Evolutionary conservation across 2,888 invertebrate species (phyloP), one percentile per base, ranked within the genome.

Genomic region (Tineola bisselliella): DNA sequence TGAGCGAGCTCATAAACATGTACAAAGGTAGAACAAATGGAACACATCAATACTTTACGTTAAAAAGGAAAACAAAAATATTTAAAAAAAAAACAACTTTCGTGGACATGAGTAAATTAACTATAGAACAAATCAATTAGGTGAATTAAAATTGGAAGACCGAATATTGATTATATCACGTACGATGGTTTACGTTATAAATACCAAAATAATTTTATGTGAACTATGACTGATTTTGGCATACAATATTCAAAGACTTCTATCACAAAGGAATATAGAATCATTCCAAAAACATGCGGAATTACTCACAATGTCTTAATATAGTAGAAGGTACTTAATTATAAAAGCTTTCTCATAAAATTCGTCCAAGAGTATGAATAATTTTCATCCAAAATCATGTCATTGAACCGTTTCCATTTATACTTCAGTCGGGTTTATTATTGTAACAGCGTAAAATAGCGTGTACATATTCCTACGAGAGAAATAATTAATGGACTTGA

Each of bases 391-490:
- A 38, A 38, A n/a, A 17, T 15, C 48, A 15, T 48, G 48, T 48
- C 48, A 48, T 48, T 48, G 48, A 48, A 48, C 48, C 48, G n/a
- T 48, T 48, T 48, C 48, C 48, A 48, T 48, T 48, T 48, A 48
- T 48, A 48, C 48, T 48, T 15, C 38, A 38, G 38, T 38, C 38
- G 48, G 15, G 48, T 48, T 48, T 48, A 48, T 48, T 48, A 48
- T 48, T 48, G 48, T 48, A 48, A 48, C 48, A 48, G 13, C 48
- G 17, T 13, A 48, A 48, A 48, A 48, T 48, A 48, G 48, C 48
- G 48, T 48, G 48, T 43, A 12, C 43, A 43, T 43, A 43, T 48
- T 48, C 15, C 48, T 48, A 17, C n/a, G 48, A 13, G 48, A 17
- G 13, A 48, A 48, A 48, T 48, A 48, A 38, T 48, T 48, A 48